Conservation (phyloP, 2,797 vertebrate genomes). For the Holocentrus rufus region DNA sequence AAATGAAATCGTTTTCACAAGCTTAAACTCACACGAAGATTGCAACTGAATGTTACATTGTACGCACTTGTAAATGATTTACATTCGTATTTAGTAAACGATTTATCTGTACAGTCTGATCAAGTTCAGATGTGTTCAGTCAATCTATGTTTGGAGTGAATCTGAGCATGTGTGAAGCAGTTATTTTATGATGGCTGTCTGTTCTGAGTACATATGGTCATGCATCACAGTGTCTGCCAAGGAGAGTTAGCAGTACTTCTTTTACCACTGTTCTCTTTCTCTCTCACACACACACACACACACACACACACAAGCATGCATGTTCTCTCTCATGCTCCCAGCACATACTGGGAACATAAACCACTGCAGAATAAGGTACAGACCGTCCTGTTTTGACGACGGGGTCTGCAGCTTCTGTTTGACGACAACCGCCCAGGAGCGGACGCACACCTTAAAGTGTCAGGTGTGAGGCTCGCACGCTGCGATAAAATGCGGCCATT, state of each 20-base stretch:
- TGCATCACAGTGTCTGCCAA: constrained; percentile 51
- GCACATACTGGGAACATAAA: constrained; percentile 17
- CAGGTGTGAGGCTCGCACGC: constrained; percentile 48
- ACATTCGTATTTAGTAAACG: constrained; percentile 6
- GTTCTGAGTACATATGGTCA: constrained; percentile 57
- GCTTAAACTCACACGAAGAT: no score
- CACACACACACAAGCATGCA: constrained; percentile 16
- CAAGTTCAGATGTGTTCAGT: constrained; percentile 9
- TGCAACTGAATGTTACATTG: neutral
- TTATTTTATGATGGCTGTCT: constrained; percentile 40
- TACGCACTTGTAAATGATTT: constrained; percentile 26
- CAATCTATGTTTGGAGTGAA: constrained; percentile 10
- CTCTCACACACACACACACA: neutral
- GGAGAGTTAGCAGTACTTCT: constrained; percentile 51
- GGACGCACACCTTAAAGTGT: constrained; percentile 37
- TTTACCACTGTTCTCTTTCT: constrained; percentile 37
- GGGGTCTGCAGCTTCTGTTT: neutral
- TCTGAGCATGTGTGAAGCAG: constrained; percentile 25
- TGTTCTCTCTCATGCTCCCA: constrained; percentile 12
- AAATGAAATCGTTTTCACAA: no score
- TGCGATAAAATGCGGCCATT: constrained; percentile 53
- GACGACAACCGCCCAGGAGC: neutral
- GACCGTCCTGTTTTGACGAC: neutral
- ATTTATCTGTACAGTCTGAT: constrained; percentile 24
- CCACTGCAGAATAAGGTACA: constrained; percentile 7